These are phyloP conservation scores for Hylaeus volcanicus DNA, from an alignment of 1,140 invertebrate genomes.

Conservation along the genomic window DNA sequence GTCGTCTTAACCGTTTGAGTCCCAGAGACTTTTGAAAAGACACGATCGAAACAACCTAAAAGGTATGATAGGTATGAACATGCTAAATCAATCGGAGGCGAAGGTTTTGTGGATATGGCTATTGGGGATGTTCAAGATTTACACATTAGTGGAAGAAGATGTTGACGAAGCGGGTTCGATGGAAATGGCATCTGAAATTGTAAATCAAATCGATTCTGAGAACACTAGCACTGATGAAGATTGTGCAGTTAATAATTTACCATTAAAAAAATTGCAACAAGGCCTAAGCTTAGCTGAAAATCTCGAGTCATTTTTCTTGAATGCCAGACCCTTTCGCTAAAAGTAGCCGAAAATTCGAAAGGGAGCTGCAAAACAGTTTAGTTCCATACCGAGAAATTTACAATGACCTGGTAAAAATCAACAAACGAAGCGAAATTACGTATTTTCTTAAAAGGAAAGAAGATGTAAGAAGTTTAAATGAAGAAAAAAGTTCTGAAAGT, in stretches of 20 bases:
- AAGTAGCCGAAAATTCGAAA: neutral
- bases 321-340: neutral
- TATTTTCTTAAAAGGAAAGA: slow-evolving; percentile 2
- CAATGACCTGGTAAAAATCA: slow-evolving; percentile 23
- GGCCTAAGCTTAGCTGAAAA: slow-evolving; percentile 14
- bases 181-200: slow-evolving; percentile 11
- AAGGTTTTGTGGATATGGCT: slow-evolving; percentile 35
- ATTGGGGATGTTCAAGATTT: slow-evolving; percentile 33
- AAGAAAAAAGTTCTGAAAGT: slow-evolving; percentile 8
- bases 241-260: slow-evolving; percentile 22
- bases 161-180: neutral
- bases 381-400: slow-evolving; percentile 7
- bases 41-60: no score
- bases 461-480: slow-evolving; percentile 1
- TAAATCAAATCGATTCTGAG: slow-evolving; percentile 27
- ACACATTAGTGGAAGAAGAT: slow-evolving; percentile 7
- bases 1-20: no score
- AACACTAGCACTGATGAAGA: slow-evolving; percentile 15
- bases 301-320: neutral
- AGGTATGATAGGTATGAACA: no score
- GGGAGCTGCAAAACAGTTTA: neutral
- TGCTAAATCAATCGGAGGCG: slow-evolving; percentile 6
- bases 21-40: no score
- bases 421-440: slow-evolving; percentile 4
- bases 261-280: neutral